phyloP scores from a whole-genome alignment of 2,113 vertebrate genomes.

The Girardinichthys multiradiatus region DNA sequence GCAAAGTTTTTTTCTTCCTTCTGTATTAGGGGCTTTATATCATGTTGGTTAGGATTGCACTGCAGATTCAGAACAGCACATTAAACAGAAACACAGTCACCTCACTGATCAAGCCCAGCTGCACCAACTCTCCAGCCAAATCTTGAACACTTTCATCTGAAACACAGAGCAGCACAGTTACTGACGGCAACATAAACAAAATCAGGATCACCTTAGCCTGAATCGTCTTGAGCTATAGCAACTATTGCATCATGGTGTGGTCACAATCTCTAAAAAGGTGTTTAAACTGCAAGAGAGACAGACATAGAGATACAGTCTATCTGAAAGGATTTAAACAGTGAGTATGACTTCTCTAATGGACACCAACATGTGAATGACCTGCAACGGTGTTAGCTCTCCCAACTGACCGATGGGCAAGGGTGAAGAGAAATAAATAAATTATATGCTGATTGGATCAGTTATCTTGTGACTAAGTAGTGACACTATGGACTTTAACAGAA shows the following conservation, averaged over 20 bases:
- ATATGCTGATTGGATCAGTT: constrained; percentile 10
- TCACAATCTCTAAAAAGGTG: not conserved
- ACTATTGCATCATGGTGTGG: not conserved
- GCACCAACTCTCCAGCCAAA: constrained; percentile 89
- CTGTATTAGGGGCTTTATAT: too few species aligned
- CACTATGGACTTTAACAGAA: constrained; percentile 51
- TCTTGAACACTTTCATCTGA: constrained; percentile 91
- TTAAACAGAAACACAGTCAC: constrained; percentile 68
- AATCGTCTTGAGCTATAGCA: not conserved
- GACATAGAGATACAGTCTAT: too few species aligned
- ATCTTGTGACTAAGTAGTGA: not conserved
- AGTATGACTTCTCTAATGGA: too few species aligned
- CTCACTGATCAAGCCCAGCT: constrained; percentile 93
- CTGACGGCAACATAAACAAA: not conserved
- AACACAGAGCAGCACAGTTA: constrained; percentile 46
- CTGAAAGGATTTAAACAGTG: too few species aligned
- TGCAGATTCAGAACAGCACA: not conserved
- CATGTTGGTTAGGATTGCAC: not conserved
- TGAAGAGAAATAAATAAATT: too few species aligned
- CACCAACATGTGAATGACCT: too few species aligned
- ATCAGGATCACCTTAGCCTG: not conserved
- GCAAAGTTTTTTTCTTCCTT: too few species aligned
- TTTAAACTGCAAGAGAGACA: too few species aligned
- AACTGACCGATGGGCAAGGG: too few species aligned
- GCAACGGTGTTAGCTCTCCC: too few species aligned